Base-by-base conservation (phyloP, 2,113 vertebrate species). In the Oreotrochilus melanogaster region DNA sequence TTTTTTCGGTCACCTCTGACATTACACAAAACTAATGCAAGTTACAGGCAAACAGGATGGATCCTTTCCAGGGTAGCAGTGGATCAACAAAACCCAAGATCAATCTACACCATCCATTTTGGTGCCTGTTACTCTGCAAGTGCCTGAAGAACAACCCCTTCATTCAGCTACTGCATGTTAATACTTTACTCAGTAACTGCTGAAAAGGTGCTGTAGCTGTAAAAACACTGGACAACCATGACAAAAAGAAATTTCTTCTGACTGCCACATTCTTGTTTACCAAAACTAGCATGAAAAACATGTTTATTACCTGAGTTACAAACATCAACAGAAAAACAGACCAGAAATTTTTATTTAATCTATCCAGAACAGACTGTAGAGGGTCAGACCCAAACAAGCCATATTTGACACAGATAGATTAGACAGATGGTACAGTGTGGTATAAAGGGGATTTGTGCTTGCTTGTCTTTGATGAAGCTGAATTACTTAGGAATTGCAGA, bases 361-460 rank as follows among this genome's bases (percentile, higher is more conserved):
- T 66, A 7, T 13, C 47, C 61, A n/a, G 53, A 70, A 58, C 7
- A 83, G 75, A 21, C 82, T 57, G 54, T 2, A 35, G 86, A 23
- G 94, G 67, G 51, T 64, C 47, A 71, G 93, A 83, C 69, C 69
- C 69, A 96, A 96, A 96, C 88, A 93, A 97, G 91, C 95, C 89
- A 60, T 91, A 93, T 97, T 96, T 86, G 88, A 95, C 88, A 94
- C 60, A 89, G 61, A 92, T 54, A 96, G 92, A 95, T 94, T 92
- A 96, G 93, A 95, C 94, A 96, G 94, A 97, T 96, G 94, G 94
- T 18, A 24, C 69, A 35, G 54, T 14, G n/a, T 14, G 51, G 74
- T 51, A 89, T 86, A 85, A 94, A 92, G 67, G 85, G 72, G 85
- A 95, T 96, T 97, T 97, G 82, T 67, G 78, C 47, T 80, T 51